Evolutionary conservation across 2,797 vertebrate species (phyloP).

Genomic region (Austrolebias charrua): DNA sequence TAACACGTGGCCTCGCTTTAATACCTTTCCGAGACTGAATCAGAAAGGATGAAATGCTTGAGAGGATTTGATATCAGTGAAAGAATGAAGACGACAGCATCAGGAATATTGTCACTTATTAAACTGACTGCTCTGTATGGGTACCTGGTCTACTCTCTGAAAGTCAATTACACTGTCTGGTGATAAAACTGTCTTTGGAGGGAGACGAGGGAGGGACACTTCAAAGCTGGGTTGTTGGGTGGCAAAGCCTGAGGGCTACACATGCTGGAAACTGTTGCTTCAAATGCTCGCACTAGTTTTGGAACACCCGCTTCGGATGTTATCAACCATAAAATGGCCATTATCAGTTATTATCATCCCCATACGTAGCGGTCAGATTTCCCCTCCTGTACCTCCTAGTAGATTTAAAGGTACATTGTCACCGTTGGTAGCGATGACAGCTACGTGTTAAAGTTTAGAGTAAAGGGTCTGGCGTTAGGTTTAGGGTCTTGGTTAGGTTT

Average conservation of each 20-base stretch:
- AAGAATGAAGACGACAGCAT: slow-evolving; percentile 10
- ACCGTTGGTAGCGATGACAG: no score
- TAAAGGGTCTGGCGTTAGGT: no score
- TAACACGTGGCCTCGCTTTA: slow-evolving; percentile 5
- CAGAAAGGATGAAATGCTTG: background rate
- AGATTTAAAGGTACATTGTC: no score
- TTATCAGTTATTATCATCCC: no score
- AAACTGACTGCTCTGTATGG: slow-evolving; percentile 7
- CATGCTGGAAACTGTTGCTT: slow-evolving; percentile 12
- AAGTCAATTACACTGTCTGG: slow-evolving; percentile 13
- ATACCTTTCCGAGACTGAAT: slow-evolving; percentile 18
- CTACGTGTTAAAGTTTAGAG: no score
- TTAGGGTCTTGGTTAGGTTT: no score
- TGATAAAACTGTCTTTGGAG: slow-evolving; percentile 5
- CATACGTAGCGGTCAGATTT: no score
- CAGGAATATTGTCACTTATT: slow-evolving; percentile 19
- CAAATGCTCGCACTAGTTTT: slow-evolving; percentile 7
- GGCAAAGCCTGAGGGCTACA: slow-evolving; percentile 27
- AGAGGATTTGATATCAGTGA: slow-evolving; percentile 7
- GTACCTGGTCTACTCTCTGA: slow-evolving; percentile 20
- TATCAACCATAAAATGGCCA: no score
- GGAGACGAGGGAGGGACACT: slow-evolving; percentile 2
- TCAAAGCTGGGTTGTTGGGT: slow-evolving; percentile 19
- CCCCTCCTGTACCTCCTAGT: no score
- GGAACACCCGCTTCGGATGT: no score